Evolutionary conservation across 2,888 invertebrate genomes (phyloP), one percentile per base, ranked within the genome.

Genomic region (Perithous albicinctus): DNA sequence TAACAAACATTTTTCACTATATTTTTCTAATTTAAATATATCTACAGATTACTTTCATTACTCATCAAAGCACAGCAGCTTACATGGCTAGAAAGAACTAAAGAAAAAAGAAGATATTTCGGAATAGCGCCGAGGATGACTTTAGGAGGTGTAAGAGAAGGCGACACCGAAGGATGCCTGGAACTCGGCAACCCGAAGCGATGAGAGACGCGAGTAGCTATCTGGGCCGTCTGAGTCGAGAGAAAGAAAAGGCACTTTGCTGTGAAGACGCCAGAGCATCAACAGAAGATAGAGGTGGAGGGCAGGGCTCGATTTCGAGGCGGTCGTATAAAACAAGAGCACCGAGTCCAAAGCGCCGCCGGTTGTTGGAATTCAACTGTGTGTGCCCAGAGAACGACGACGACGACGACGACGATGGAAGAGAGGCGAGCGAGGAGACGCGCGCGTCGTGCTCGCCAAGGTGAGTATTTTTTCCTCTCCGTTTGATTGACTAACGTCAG

Each of bases 401-500:
- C 59, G 10, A 59, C n/a, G n/a, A n/a, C n/a, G 56, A 56, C 10
- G 63, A 69, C 46, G 67, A 73, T 64, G 43, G 64, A 66, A 54
- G 70, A 54, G 70, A 54, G 75, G 20, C 76, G 72, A 46, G 51
- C 23, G 61, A 56, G 38, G 61, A 56, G 38, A 72, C 54, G 70
- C 46, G 41, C 75, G 72, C 77, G 67, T 82, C 61, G 43, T 66
- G 46, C 87, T 88, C 89, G 87, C 89, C 88, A 89, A 90, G 89
- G 89, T 89, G 89, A 90, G 88, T 89, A 90, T 89, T 90, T 90
- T 91, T 90, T 90, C 89, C 88, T 89, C 87, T 85, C 85, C 86
- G 86, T 91, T 91, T 91, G 91, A 91, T 91, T 91, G 91, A 91
- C 91, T 91, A 91, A 91, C 90, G 91, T 91, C 91, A 91, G 89